Conservation (phyloP, 2,888 invertebrate species). For the Apoda limacodes region DNA sequence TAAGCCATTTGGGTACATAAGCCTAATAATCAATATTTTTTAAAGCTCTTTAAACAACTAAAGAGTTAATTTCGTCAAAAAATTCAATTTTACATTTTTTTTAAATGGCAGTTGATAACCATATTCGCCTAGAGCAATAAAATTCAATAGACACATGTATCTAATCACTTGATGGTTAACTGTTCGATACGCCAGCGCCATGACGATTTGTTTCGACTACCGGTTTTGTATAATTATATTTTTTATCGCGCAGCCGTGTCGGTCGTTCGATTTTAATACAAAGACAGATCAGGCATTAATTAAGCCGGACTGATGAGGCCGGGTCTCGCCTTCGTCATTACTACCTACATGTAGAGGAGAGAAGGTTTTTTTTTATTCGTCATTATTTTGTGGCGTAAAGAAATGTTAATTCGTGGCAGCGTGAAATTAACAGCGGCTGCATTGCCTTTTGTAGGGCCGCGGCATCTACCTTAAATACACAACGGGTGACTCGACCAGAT, state of each 20-base stretch:
- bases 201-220: constrained; percentile 55
- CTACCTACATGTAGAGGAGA: constrained; percentile 62
- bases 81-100: no score
- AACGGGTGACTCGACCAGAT: constrained; percentile 68
- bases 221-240: constrained; percentile 47
- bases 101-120: no score
- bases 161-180: constrained; percentile 32
- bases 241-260: constrained; percentile 19
- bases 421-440: constrained; percentile 70
- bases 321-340: constrained; percentile 36
- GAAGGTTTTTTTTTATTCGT: constrained; percentile 66
- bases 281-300: constrained; percentile 69
- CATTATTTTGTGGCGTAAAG: constrained; percentile 70
- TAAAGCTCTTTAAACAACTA: no score
- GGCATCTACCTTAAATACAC: constrained; percentile 64
- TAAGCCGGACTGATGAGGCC: constrained; percentile 62
- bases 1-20: no score
- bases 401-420: constrained; percentile 71
- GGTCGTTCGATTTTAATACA: constrained; percentile 66
- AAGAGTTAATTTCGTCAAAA: no score
- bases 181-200: constrained; percentile 41
- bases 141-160: no score
- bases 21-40: no score
- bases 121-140: no score
- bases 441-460: constrained; percentile 62